Base-by-base conservation (phyloP, 2,888 invertebrate genomes). In the Rhagonycha lutea region DNA sequence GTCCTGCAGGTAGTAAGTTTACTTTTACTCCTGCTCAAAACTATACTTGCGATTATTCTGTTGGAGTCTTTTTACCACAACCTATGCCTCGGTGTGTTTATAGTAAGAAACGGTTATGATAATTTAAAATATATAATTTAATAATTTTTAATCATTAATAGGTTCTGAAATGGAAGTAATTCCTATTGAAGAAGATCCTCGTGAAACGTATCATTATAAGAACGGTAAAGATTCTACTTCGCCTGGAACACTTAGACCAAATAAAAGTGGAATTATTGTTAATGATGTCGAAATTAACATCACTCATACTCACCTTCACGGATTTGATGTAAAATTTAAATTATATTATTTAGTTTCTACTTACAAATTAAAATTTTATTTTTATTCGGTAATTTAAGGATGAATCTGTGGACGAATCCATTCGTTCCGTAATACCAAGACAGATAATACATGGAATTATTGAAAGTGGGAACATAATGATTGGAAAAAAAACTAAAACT, bases 11-110 rank as follows among this genome's bases (percentile, higher is more conserved):
- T 0, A 87, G 92, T 12, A 84, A 89, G 14, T 93, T 94, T 83
- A 91, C 92, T 78, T 89, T 90, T 5, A 87, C 91, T 0, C 90
- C 93, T 0, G 91, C 92, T 0, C 85, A 89, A 0, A 79, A 89
- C 0, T 95, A 96, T 86, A 90, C 89, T 26, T 96, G 96, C 83
- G 87, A 86, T 61, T 95, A 94, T 82, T 89, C 91, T 7, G 89
- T 88, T 0, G 95, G 95, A 0, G 79, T 87, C 4, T 96, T 92
- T 85, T 83, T 88, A 47, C 96, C 96, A 0, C 89, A 89, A 29
- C 92, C 93, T 0, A 89, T 94, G 75, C 96, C 96, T 0, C 92
- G 92, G 80, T 96, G 96, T 83, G 87, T 92, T 11, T 92, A 90
- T 82, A 89, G 93, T 92, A 85, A 89, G 88, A 18, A 18, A 70